These are phyloP conservation scores for Mormyrus hasselquistii DNA, from an alignment of 2,797 vertebrate species.

Conservation along the genomic window DNA sequence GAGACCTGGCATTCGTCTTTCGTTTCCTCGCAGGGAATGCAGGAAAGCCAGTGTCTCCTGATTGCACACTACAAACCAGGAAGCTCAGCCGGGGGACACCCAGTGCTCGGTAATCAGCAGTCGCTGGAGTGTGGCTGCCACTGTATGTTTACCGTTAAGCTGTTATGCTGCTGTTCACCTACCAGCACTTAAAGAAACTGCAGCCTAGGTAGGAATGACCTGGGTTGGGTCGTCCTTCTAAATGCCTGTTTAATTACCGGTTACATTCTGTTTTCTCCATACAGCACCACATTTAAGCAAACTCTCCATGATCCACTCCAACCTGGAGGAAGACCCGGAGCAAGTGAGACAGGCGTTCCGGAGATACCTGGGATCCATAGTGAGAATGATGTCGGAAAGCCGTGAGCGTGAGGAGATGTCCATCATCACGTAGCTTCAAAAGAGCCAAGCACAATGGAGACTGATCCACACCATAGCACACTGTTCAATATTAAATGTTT, in stretches of 20 bases:
- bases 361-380: conserved; percentile 74
- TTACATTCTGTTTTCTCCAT: conserved; percentile 22
- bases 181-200: background rate
- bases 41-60: conserved; percentile 80
- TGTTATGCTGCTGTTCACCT: background rate
- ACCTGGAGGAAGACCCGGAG: conserved; percentile 89
- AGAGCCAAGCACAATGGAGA: background rate
- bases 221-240: background rate
- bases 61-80: conserved; percentile 92
- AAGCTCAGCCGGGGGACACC: conserved; percentile 49
- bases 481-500: background rate
- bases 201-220: background rate
- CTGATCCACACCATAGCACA: background rate
- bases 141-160: background rate
- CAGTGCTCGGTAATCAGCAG: conserved; percentile 67
- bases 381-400: conserved; percentile 78
- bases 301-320: conserved; percentile 77
- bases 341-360: conserved; percentile 76
- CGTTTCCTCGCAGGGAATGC: conserved; percentile 75
- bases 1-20: conserved; percentile 86
- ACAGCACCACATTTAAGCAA: conserved; percentile 75
- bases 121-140: background rate
- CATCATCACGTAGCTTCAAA: conserved; percentile 71
- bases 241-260: background rate
- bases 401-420: conserved; percentile 90